A percentile compares a stretch with the other conserved stretches of the same genome.
These are phyloP conservation scores for Dolichotis patagonum DNA, from an alignment of 2,113 vertebrate species.

Conservation along the genomic window DNA sequence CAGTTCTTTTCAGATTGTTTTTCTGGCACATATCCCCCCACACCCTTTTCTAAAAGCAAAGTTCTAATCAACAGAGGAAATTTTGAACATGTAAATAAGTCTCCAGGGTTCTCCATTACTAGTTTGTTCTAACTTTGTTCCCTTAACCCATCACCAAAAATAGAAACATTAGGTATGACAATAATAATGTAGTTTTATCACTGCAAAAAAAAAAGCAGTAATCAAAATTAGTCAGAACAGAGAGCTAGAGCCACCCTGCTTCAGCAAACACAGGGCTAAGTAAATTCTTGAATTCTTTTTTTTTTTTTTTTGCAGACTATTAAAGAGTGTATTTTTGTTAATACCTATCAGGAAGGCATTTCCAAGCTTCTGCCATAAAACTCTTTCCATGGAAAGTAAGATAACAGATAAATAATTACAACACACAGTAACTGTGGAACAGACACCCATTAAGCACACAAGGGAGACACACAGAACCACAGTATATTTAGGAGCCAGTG, in stretches of 20 bases:
- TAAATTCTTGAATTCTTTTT: background rate
- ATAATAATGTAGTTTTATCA: slow-evolving; percentile 69
- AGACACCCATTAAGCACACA: background rate
- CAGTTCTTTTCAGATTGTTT: background rate
- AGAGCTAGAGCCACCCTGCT: background rate
- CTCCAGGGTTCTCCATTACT: slow-evolving; percentile 50
- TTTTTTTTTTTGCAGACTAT: background rate
- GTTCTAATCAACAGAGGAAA: slow-evolving; percentile 76
- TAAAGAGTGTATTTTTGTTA: background rate
- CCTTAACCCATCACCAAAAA: slow-evolving; percentile 64
- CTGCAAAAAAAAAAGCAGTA: slow-evolving; percentile 62
- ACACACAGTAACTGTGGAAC: background rate
- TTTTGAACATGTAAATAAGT: slow-evolving; percentile 77
- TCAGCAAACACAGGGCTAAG: background rate
- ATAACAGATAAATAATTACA: background rate
- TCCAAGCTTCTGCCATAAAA: background rate
- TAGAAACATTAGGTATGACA: slow-evolving; percentile 64
- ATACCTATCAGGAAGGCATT: background rate
- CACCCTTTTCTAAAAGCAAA: slow-evolving; percentile 66
- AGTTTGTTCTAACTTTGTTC: slow-evolving; percentile 65
- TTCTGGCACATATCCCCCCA: background rate
- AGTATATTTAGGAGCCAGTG: fast-evolving
- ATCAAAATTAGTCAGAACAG: slow-evolving; percentile 41
- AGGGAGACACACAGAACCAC: fast-evolving
- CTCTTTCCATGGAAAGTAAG: background rate